phyloP scores from a whole-genome alignment of 1,140 invertebrate genomes.

The Lepidurus apus region DNA sequence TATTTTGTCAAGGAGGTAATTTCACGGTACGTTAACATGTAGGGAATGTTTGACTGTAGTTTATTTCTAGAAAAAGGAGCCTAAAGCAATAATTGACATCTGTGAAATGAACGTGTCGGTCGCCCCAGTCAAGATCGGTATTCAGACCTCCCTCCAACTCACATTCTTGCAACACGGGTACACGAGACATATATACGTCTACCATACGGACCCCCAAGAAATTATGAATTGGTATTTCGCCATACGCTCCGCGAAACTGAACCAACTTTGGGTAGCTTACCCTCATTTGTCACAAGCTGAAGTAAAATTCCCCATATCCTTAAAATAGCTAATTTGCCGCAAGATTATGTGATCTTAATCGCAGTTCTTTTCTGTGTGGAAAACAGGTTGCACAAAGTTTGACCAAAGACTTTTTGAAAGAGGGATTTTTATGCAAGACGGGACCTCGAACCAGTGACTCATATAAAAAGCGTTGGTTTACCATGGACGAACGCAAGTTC shows the following conservation, averaged over 20 bases:
- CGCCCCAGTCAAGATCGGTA: conserved; percentile 73
- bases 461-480: conserved; percentile 81
- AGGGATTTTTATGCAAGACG: conserved; percentile 59
- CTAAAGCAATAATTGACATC: conserved; percentile 73
- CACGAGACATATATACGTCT: conserved; percentile 80
- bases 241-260: conserved; percentile 75
- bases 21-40: not conserved
- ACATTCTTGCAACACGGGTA: conserved; percentile 72
- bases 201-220: conserved; percentile 74
- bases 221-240: conserved; percentile 85
- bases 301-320: conserved; percentile 41
- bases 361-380: not conserved
- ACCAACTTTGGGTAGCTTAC: conserved; percentile 73
- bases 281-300: conserved; percentile 71
- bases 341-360: not conserved
- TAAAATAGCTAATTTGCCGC: not conserved
- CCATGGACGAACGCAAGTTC: conserved; percentile 77
- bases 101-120: conserved; percentile 80
- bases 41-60: conserved; percentile 6
- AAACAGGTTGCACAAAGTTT: conserved; percentile 30
- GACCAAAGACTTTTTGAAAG: conserved; percentile 44
- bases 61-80: conserved; percentile 55
- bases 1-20: conserved; percentile 75
- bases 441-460: conserved; percentile 71
- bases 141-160: conserved; percentile 69